phyloP scores from a whole-genome alignment of 2,797 vertebrate genomes.

The Chelon labrosus region DNA sequence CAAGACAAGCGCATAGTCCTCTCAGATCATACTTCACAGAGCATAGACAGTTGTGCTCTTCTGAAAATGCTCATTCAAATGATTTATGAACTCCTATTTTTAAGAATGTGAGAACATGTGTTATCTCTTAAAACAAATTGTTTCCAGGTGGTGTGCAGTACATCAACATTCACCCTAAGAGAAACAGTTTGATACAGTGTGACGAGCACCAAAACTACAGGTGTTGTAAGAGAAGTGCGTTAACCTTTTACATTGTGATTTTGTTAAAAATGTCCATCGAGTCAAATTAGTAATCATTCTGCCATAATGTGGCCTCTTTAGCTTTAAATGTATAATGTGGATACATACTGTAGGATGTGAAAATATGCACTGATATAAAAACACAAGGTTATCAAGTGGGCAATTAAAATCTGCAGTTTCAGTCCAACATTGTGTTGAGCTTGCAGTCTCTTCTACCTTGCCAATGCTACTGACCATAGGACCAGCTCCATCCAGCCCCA shows the following conservation, averaged over 20 bases:
- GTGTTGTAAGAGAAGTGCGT: not conserved
- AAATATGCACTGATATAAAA: not conserved
- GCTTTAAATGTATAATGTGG: not conserved
- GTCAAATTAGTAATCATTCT: not conserved
- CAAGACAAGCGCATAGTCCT: not conserved
- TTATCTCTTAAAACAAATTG: conserved; percentile 6
- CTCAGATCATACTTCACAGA: conserved; percentile 2
- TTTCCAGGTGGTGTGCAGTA: not conserved
- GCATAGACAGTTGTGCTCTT: not conserved
- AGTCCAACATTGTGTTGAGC: too few species aligned
- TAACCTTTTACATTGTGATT: not conserved
- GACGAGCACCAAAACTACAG: not conserved
- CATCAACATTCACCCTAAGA: not conserved
- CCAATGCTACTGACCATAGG: too few species aligned
- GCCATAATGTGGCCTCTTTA: not conserved
- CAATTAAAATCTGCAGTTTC: not conserved
- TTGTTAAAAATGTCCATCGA: not conserved
- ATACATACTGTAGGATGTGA: not conserved
- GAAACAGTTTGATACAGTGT: not conserved
- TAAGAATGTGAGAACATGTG: conserved; percentile 4
- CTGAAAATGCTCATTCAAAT: not conserved
- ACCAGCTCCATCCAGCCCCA: too few species aligned
- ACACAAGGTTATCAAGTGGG: not conserved
- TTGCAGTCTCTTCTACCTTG: too few species aligned
- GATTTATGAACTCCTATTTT: not conserved